Percentiles rank a stretch among this genome's conserved stretches.
phyloP scores from a whole-genome alignment of 2,888 invertebrate genomes.

The Cephus spinipes region DNA sequence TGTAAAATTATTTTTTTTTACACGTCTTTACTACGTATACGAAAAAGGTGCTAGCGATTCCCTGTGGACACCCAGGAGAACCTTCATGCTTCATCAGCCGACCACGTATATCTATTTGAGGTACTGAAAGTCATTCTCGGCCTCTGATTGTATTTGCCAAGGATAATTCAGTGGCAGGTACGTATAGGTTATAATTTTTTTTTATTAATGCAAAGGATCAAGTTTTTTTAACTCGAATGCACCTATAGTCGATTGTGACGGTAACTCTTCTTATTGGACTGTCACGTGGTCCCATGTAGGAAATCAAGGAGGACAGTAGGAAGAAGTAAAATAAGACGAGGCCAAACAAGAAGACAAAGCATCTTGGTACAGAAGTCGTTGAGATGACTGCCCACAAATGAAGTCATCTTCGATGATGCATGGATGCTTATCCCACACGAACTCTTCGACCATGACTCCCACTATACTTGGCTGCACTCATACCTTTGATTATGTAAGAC shows the following conservation, averaged over 20 bases:
- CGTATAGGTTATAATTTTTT: not conserved
- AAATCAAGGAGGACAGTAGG: not conserved
- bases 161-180: not conserved
- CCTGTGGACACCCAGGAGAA: not conserved
- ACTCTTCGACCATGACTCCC: constrained; percentile 31
- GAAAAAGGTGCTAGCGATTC: not conserved
- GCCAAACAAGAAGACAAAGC: not conserved
- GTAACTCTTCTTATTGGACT: not conserved
- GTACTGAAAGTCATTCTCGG: not conserved
- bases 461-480: not conserved
- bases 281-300: not conserved
- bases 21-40: not conserved
- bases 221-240: not conserved
- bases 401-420: constrained; percentile 59
- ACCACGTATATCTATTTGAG: not conserved
- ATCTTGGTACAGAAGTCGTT: not conserved
- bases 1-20: constrained; percentile 1
- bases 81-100: not conserved
- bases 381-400: constrained; percentile 39
- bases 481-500: not conserved
- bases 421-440: constrained; percentile 53
- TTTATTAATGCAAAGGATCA: not conserved
- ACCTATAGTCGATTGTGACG: not conserved
- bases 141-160: not conserved
- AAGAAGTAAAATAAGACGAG: not conserved